These are phyloP conservation scores for Ciconia stormi DNA, from an alignment of 2,113 vertebrate genomes.

Conservation along the genomic window DNA sequence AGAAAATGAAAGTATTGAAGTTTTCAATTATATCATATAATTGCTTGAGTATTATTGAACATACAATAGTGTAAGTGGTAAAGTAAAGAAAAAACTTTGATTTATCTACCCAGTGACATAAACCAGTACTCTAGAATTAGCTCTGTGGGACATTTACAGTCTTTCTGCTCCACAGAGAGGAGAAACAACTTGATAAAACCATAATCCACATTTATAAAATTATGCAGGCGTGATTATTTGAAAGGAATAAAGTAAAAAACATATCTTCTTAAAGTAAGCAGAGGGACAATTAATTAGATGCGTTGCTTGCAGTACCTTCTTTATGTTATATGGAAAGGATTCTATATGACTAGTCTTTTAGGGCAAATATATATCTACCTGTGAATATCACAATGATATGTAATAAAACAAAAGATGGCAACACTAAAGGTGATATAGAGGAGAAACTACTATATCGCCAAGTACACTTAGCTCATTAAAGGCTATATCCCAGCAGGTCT, in stretches of 20 bases:
- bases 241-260: not conserved
- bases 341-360: not conserved
- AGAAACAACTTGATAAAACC: not conserved
- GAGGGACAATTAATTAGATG: not conserved
- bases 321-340: not conserved
- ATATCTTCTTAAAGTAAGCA: not conserved
- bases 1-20: not conserved
- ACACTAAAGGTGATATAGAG: not conserved
- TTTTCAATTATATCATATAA: not conserved
- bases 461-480: not conserved
- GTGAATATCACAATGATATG: not conserved
- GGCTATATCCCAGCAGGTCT: not conserved
- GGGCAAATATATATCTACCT: not conserved
- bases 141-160: not conserved
- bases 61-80: not conserved
- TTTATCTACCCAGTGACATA: not conserved
- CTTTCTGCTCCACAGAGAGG: not conserved
- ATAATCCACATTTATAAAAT: not conserved
- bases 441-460: not conserved
- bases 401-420: not conserved
- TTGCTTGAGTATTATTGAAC: not conserved
- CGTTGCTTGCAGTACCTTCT: not conserved
- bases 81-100: not conserved
- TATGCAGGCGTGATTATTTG: not conserved
- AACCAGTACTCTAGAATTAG: not conserved